A percentile compares a stretch with the other conserved stretches of the same genome.
phyloP scores from a whole-genome alignment of 2,888 invertebrate species.

The Adela reaumurella region DNA sequence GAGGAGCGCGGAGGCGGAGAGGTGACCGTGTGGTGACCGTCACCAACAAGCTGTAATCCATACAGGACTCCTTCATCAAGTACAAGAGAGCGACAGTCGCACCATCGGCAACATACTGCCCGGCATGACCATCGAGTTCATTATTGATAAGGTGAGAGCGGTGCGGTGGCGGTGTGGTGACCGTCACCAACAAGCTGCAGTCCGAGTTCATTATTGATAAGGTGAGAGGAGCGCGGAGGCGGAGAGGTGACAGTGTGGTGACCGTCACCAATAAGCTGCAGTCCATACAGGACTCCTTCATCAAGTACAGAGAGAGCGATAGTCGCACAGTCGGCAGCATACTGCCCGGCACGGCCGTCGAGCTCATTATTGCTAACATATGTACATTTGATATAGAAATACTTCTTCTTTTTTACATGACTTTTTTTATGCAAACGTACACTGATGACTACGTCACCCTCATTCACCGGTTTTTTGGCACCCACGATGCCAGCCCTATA shows the following conservation, averaged over 20 bases:
- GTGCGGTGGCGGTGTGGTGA: constrained; percentile 37
- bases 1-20: constrained; percentile 28
- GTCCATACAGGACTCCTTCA: constrained; percentile 20
- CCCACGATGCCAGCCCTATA: too few species aligned
- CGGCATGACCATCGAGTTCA: constrained; percentile 50
- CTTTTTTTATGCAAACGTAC: too few species aligned
- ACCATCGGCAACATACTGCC: constrained; percentile 25
- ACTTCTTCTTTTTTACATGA: too few species aligned
- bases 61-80: constrained; percentile 18
- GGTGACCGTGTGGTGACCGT: constrained; percentile 10
- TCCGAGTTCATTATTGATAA: too few species aligned
- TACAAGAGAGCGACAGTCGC: constrained; percentile 12
- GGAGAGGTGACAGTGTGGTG: constrained; percentile 21
- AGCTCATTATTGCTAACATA: constrained; percentile 52
- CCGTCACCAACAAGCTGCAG: constrained; percentile 21
- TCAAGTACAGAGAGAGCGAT: constrained; percentile 11
- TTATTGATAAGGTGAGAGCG: constrained; percentile 50
- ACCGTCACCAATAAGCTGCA: constrained; percentile 16
- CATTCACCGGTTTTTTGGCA: too few species aligned
- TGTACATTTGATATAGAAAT: too few species aligned
- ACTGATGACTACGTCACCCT: too few species aligned
- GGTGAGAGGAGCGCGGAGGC: constrained; percentile 31
- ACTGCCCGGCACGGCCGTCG: constrained; percentile 50
- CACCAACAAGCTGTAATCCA: constrained; percentile 18
- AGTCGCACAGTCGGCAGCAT: constrained; percentile 14